Evolutionary conservation across 2,113 vertebrate genomes (phyloP).

Genomic region (Burhinus oedicnemus): DNA sequence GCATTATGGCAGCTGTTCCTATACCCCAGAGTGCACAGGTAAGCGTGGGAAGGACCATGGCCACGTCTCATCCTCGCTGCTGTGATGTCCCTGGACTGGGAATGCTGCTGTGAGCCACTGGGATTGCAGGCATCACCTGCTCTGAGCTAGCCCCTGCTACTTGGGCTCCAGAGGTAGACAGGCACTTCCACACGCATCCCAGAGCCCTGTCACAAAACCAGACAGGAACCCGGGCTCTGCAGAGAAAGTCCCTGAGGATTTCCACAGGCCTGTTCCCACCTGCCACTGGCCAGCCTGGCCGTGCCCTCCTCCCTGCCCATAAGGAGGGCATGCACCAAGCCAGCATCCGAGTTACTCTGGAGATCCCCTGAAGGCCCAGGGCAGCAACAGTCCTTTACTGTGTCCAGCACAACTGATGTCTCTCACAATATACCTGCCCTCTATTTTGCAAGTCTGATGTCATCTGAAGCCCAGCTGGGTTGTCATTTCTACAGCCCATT

Average conservation of each 20-base stretch:
- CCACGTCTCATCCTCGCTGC: not conserved
- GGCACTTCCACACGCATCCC: not conserved
- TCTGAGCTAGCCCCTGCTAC: not conserved
- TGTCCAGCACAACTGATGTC: not conserved
- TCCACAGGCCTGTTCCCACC: not conserved
- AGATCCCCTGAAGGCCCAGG: no score
- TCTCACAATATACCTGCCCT: not conserved
- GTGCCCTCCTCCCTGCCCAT: not conserved
- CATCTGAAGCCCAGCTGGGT: not conserved
- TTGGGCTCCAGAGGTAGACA: no score
- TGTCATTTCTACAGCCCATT: not conserved
- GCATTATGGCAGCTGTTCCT: not conserved
- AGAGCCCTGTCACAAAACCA: not conserved
- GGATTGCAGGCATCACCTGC: not conserved
- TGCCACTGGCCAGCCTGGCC: not conserved
- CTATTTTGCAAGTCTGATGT: rapidly evolving
- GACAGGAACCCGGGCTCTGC: not conserved
- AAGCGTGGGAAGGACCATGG: not conserved
- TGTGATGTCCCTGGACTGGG: not conserved
- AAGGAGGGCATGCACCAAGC: not conserved
- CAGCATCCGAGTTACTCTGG: not conserved
- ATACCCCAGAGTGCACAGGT: not conserved
- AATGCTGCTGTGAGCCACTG: not conserved
- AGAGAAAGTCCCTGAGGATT: not conserved
- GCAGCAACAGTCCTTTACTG: not conserved